Evolutionary conservation across 2,113 vertebrate genomes (phyloP).

Genomic region (Sebastes fasciatus): DNA sequence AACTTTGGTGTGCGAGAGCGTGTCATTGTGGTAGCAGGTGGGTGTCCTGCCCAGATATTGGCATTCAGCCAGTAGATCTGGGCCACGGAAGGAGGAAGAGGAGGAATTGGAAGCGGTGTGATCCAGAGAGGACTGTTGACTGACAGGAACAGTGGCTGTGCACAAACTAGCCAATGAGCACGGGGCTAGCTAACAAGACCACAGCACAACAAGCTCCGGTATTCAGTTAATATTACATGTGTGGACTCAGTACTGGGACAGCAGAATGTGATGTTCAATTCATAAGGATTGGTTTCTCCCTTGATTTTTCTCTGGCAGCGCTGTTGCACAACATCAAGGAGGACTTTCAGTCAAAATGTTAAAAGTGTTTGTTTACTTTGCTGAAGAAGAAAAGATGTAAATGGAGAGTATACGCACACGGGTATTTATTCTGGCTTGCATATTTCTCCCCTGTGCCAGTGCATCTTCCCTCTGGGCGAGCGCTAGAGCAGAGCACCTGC

Average conservation of each 20-base stretch:
- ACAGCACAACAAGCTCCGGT: conserved; percentile 26
- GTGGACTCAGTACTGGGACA: conserved; percentile 19
- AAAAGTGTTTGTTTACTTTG: conserved; percentile 44
- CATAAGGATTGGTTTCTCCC: neutral
- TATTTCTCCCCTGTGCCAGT: conserved; percentile 34
- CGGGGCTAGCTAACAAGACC: conserved; percentile 32
- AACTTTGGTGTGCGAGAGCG: conserved; percentile 2
- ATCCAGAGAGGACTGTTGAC: conserved; percentile 61
- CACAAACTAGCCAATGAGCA: conserved; percentile 46
- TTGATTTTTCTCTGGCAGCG: conserved; percentile 11
- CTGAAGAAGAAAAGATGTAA: conserved; percentile 24
- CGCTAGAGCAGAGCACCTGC: conserved; percentile 49
- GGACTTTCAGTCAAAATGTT: conserved; percentile 8
- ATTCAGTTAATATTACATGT: conserved; percentile 13
- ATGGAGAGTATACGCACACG: conserved; percentile 7
- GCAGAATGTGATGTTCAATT: conserved; percentile 32
- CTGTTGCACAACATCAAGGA: conserved; percentile 12
- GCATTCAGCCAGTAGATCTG: conserved; percentile 53
- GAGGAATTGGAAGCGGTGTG: conserved; percentile 35
- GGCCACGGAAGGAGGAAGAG: conserved; percentile 27
- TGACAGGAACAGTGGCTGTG: conserved; percentile 77
- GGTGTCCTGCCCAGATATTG: conserved; percentile 72
- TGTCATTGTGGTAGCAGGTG: conserved; percentile 32
- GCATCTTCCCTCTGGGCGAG: conserved; percentile 31
- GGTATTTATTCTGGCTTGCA: conserved; percentile 54